Percentiles rank a stretch among this genome's conserved stretches.
These are phyloP conservation scores for Euplexia lucipara DNA, from an alignment of 2,888 invertebrate species.

Conservation along the genomic window DNA sequence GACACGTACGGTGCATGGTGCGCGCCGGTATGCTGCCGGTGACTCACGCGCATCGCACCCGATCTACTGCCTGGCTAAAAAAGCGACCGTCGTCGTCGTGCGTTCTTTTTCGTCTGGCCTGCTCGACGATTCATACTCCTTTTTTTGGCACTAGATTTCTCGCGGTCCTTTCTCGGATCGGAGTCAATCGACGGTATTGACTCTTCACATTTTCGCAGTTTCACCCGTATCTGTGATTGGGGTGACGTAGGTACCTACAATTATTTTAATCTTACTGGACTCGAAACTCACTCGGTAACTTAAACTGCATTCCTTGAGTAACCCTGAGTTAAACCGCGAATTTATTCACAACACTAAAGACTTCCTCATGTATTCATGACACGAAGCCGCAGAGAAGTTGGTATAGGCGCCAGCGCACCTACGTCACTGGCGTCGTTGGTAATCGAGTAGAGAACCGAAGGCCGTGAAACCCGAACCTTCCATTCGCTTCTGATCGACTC, in stretches of 20 bases:
- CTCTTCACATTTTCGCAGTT: slow-evolving; percentile 11
- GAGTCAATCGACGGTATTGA: slow-evolving; percentile 7
- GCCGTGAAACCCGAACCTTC: slow-evolving; percentile 87
- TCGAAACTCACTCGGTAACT: slow-evolving; percentile 59
- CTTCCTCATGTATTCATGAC: slow-evolving; percentile 76
- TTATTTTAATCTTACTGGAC: slow-evolving; percentile 21
- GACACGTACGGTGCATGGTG: slow-evolving; percentile 87
- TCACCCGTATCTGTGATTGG: slow-evolving; percentile 36
- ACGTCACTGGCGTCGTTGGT: slow-evolving; percentile 86
- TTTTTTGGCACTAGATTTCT: slow-evolving; percentile 72
- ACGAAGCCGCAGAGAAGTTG: slow-evolving; percentile 77
- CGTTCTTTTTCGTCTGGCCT: slow-evolving; percentile 78
- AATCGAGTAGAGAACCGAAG: slow-evolving; percentile 88
- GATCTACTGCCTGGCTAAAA: slow-evolving; percentile 78
- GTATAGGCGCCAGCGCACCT: slow-evolving; percentile 82
- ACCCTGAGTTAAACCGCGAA: slow-evolving; percentile 59
- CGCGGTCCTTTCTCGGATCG: slow-evolving; percentile 36
- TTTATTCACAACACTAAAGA: slow-evolving; percentile 65
- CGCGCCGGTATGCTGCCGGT: slow-evolving; percentile 82
- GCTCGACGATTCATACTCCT: slow-evolving; percentile 60
- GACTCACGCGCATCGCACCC: slow-evolving; percentile 82
- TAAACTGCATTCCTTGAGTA: slow-evolving; percentile 65
- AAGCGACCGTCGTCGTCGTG: slow-evolving; percentile 71
- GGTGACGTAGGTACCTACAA: slow-evolving; percentile 47
- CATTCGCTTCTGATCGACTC: slow-evolving; percentile 82